Evolutionary conservation across 2,797 vertebrate genomes (phyloP), one percentile per base, ranked within the genome.

Genomic region (Lutjanus campechanus): DNA sequence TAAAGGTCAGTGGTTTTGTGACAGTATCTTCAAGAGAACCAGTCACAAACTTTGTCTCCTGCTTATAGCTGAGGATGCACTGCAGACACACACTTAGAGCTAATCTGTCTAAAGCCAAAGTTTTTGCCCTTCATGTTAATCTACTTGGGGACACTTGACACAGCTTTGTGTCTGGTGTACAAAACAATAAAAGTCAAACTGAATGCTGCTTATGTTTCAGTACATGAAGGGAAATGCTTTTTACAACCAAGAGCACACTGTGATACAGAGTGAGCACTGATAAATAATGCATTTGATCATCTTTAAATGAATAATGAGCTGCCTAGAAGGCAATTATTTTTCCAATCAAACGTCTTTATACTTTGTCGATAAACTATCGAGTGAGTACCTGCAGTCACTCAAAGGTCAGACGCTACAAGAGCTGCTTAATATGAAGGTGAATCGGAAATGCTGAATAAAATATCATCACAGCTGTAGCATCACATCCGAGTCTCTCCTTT

Each of bases 241-340:
- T 53, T 64, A 66, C 63, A 72, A 29, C 15, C 59, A 22, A 15
- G 62, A 65, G 41, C 49, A 69, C 62, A 60, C 63, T 16, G 46
- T 19, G 44, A 78, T 46, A 19, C 63, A 54, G n/a, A 55, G 58
- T 13, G 46, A 41, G 50, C 55, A 9, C 11, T 44, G 46, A 87
- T 91, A 75, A 88, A 90, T 88, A 88, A 86, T 88, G 46, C 53
- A 87, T 76, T 51, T 78, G 59, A 68, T 71, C 51, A 60, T 43
- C 25, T 81, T 84, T 88, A 61, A 90, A 92, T 89, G 73, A 91
- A 89, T 85, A 74, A 92, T 83, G 69, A 87, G 78, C 68, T 66
- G 69, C 75, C 68, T 47, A 5, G 72, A 74, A 83, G 77, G 55
- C 66, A 89, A 86, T 89, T 84, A 70, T 87, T 85, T 82, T 62